phyloP scores from a whole-genome alignment of 2,888 invertebrate genomes.

The Drosophila mimetica region DNA sequence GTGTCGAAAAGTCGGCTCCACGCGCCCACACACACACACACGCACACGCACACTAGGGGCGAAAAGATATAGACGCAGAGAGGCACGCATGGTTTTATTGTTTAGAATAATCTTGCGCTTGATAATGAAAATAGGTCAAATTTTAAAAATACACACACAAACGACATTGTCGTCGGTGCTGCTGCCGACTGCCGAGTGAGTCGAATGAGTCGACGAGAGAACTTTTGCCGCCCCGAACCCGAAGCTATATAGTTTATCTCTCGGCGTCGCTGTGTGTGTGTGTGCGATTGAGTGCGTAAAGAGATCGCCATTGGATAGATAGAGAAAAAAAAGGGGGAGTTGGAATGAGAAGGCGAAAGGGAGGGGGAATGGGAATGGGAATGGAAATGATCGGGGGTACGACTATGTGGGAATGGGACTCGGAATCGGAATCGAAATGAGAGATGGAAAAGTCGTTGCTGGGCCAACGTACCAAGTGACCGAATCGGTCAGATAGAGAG shows the following conservation, averaged over 20 bases:
- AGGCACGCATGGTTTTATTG: slow-evolving; percentile 73
- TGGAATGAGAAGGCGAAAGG: slow-evolving; percentile 2
- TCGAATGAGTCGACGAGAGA: slow-evolving; percentile 10
- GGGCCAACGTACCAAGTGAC: slow-evolving; percentile 64
- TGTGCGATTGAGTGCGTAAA: slow-evolving; percentile 55
- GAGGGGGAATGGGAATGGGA: slow-evolving; percentile 2
- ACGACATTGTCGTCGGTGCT: slow-evolving; percentile 68
- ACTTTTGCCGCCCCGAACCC: slow-evolving; percentile 12
- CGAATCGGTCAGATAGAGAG: slow-evolving; percentile 6
- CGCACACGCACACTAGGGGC: background rate
- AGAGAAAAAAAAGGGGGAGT: slow-evolving; percentile 34
- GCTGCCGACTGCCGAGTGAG: no score
- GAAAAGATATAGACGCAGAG: slow-evolving; percentile 46
- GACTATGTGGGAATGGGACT: slow-evolving; percentile 3
- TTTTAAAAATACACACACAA: slow-evolving; percentile 81
- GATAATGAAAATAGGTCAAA: slow-evolving; percentile 85
- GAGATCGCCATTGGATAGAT: slow-evolving; percentile 57
- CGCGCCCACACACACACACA: slow-evolving; percentile 24
- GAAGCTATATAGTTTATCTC: slow-evolving; percentile 9
- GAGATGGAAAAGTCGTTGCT: slow-evolving; percentile 24
- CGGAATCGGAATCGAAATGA: slow-evolving; percentile 8
- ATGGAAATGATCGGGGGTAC: no score
- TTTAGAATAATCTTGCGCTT: slow-evolving; percentile 85
- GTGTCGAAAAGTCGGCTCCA: slow-evolving; percentile 16
- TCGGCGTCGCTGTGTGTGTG: slow-evolving; percentile 1